Evolutionary conservation across 2,888 invertebrate species (phyloP), one percentile per base, ranked within the genome.

Genomic region (Encarsia formosa): DNA sequence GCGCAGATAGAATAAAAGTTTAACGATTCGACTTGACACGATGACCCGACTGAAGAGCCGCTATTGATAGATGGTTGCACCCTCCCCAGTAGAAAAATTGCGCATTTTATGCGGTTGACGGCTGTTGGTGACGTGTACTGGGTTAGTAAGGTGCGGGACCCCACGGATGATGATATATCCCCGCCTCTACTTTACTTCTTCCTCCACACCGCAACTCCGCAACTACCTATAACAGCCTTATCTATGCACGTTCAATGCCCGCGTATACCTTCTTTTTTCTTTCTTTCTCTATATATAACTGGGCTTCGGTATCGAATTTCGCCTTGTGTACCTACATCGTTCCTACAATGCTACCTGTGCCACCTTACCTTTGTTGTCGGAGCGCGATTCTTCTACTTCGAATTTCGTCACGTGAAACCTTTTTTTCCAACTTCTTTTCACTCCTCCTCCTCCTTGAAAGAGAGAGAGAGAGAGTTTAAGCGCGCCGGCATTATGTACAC

Each of bases 51-150:
- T 65, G 66, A 66, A n/a, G n/a, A 65, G 64, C 60, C 59, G 60
- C 65, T 66, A 67, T 66, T 67, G 65, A 67, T 66, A 65, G 67
- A 67, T 54, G 37, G 47, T 58, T 56, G 57, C n/a, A n/a, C n/a
- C n/a, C n/a, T n/a, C n/a, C n/a, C n/a, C n/a, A n/a, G n/a, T n/a
- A n/a, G n/a, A n/a, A n/a, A n/a, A n/a, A n/a, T n/a, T n/a, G n/a
- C n/a, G n/a, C n/a, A n/a, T n/a, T n/a, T n/a, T n/a, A n/a, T n/a
- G n/a, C n/a, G n/a, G n/a, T n/a, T n/a, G n/a, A n/a, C n/a, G n/a
- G n/a, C n/a, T n/a, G n/a, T n/a, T n/a, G n/a, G n/a, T n/a, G n/a
- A n/a, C n/a, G n/a, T n/a, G n/a, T n/a, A n/a, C n/a, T n/a, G n/a
- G n/a, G n/a, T n/a, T n/a, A n/a, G n/a, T n/a, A n/a, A n/a, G n/a